A percentile compares a stretch with the other conserved stretches of the same genome.
Conservation (phyloP, 2,888 invertebrate species). For the Chironomus tentans region DNA sequence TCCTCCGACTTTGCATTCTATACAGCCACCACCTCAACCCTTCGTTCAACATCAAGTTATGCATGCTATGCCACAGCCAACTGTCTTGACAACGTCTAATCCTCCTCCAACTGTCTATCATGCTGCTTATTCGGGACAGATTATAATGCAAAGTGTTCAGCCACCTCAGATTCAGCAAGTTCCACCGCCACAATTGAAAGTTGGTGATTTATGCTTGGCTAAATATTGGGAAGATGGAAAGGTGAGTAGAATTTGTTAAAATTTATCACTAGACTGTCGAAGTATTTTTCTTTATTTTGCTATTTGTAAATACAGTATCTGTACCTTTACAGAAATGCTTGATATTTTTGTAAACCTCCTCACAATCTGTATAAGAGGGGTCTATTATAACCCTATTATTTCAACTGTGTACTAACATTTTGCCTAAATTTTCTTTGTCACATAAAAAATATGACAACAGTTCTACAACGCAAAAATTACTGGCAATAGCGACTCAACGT, state of each 20-base stretch:
- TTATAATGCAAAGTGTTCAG: slow-evolving; percentile 18
- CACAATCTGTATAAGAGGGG: too few species aligned
- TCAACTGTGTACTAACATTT: too few species aligned
- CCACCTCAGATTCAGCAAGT: slow-evolving; percentile 31
- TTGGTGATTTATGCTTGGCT: slow-evolving; percentile 76
- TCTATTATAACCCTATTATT: too few species aligned
- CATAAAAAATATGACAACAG: slow-evolving; percentile 43
- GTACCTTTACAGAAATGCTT: too few species aligned
- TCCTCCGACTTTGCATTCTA: slow-evolving; percentile 7
- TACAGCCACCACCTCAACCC: slow-evolving; percentile 27
- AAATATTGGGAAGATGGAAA: slow-evolving; percentile 90
- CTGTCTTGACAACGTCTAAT: not conserved
- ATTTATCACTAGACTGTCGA: too few species aligned
- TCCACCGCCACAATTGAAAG: slow-evolving; percentile 46
- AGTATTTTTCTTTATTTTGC: too few species aligned
- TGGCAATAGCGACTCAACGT: slow-evolving; percentile 70
- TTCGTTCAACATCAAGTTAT: slow-evolving; percentile 27
- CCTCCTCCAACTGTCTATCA: slow-evolving; percentile 2
- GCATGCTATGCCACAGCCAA: not conserved
- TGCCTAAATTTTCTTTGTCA: slow-evolving; percentile 31
- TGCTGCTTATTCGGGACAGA: not conserved
- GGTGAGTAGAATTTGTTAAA: slow-evolving; percentile 44
- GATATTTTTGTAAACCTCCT: too few species aligned
- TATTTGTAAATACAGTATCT: too few species aligned
- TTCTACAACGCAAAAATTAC: slow-evolving; percentile 77